Percentiles rank a stretch among this genome's conserved stretches.
Evolutionary conservation across 2,113 vertebrate species (phyloP).

Genomic region (Chionodraco myersi): DNA sequence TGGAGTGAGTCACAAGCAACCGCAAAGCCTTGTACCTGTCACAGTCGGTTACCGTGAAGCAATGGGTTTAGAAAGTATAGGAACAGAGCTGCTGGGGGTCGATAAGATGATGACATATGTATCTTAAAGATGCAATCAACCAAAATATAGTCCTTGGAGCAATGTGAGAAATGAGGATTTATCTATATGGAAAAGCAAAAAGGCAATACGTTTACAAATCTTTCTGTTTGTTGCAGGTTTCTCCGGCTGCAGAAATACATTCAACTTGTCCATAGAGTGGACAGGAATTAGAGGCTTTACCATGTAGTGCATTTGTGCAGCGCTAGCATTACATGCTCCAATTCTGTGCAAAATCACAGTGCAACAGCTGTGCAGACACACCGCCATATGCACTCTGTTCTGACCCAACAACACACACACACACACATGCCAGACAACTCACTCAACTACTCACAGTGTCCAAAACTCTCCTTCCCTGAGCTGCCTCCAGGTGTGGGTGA

Average conservation of each 20-base stretch:
- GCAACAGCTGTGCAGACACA: neutral
- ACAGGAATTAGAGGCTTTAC: constrained; percentile 60
- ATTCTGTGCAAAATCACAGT: constrained; percentile 25
- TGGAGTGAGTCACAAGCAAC: constrained; percentile 53
- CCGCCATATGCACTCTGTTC: neutral
- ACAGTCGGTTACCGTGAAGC: constrained; percentile 43
- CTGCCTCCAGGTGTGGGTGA: constrained; percentile 66
- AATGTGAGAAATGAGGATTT: neutral
- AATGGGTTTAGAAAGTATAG: constrained; percentile 17
- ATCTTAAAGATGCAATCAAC: neutral
- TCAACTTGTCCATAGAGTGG: constrained; percentile 46
- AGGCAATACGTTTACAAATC: constrained; percentile 11
- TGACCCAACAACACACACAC: neutral
- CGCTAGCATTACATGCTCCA: constrained; percentile 16
- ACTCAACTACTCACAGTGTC: constrained; percentile 75
- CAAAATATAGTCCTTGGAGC: neutral
- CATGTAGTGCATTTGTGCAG: constrained; percentile 40
- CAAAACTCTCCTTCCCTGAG: constrained; percentile 66
- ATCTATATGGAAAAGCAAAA: neutral
- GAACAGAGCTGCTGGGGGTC: neutral
- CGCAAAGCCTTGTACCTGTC: constrained; percentile 51
- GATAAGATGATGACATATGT: constrained; percentile 1
- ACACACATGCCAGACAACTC: constrained; percentile 13
- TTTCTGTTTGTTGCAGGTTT: neutral
- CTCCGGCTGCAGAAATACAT: neutral